Evolutionary conservation across 1,140 invertebrate species (phyloP).

Genomic region (Lethrus apterus): DNA sequence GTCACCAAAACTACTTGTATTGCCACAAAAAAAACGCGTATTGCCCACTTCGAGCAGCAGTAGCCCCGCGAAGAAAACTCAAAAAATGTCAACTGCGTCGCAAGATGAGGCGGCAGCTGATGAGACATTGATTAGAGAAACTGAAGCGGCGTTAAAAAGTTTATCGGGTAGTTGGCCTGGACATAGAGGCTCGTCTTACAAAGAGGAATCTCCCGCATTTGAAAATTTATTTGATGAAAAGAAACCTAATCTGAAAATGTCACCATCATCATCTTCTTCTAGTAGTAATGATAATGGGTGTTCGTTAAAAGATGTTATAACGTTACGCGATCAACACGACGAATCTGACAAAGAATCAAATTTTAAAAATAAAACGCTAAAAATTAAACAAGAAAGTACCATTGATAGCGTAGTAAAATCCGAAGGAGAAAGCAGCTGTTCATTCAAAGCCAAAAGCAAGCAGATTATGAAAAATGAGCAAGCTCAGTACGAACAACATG

Average conservation of each 20-base stretch:
- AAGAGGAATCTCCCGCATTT: constrained; percentile 69
- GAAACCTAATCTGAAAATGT: constrained; percentile 55
- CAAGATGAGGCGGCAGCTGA: constrained; percentile 58
- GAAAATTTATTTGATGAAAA: constrained; percentile 82
- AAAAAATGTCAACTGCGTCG: constrained; percentile 35
- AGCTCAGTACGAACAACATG: constrained; percentile 58
- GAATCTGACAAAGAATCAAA: constrained; percentile 30
- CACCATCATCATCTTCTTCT: constrained; percentile 54
- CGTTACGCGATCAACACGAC: constrained; percentile 49
- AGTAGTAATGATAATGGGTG: constrained; percentile 52
- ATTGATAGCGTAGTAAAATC: constrained; percentile 19
- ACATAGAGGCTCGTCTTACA: constrained; percentile 54
- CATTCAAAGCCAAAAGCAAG: constrained; percentile 25
- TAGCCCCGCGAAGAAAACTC: constrained; percentile 47
- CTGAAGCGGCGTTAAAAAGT: constrained; percentile 75
- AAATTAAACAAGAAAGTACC: constrained; percentile 25
- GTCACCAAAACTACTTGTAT: constrained; percentile 40
- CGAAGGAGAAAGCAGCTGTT: constrained; percentile 27
- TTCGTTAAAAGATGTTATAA: constrained; percentile 59
- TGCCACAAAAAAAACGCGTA: constrained; percentile 57
- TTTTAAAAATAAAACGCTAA: constrained; percentile 35
- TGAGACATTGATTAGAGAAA: constrained; percentile 74
- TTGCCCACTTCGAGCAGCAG: constrained; percentile 41
- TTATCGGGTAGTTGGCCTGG: constrained; percentile 74
- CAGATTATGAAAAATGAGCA: constrained; percentile 24